Conservation (phyloP, 2,113 vertebrate genomes). For the Catharus bicknelli region DNA sequence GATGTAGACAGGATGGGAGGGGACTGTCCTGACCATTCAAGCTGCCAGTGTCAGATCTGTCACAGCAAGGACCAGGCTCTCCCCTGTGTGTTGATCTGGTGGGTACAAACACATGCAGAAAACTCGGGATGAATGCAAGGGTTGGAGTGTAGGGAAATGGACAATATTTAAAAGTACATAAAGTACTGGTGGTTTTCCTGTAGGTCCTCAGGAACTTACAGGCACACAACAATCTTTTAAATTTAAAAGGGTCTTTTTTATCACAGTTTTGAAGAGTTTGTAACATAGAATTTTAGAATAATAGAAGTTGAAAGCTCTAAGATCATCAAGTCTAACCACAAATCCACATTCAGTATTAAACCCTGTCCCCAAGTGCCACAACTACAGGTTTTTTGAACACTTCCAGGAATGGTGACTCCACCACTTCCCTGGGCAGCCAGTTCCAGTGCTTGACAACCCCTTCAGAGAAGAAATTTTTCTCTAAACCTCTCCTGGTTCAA, state of each 20-base stretch:
- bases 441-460: background rate
- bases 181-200: background rate
- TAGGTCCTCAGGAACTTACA: background rate
- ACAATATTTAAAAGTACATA: background rate
- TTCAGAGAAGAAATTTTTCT: background rate
- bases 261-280: background rate
- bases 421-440: background rate
- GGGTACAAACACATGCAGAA: background rate
- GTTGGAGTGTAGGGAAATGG: rapidly evolving
- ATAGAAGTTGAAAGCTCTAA: rapidly evolving
- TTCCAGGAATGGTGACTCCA: background rate
- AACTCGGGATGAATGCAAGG: background rate
- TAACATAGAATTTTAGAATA: background rate
- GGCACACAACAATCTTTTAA: background rate
- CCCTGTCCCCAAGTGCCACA: background rate
- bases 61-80: background rate
- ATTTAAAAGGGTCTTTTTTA: background rate
- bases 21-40: background rate
- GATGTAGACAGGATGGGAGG: background rate
- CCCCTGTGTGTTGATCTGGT: background rate
- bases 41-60: background rate
- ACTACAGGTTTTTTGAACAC: background rate
- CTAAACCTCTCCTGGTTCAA: background rate
- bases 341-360: background rate
- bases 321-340: background rate